Conservation (phyloP, 2,113 vertebrate genomes). For the Platycercus adscitus region DNA sequence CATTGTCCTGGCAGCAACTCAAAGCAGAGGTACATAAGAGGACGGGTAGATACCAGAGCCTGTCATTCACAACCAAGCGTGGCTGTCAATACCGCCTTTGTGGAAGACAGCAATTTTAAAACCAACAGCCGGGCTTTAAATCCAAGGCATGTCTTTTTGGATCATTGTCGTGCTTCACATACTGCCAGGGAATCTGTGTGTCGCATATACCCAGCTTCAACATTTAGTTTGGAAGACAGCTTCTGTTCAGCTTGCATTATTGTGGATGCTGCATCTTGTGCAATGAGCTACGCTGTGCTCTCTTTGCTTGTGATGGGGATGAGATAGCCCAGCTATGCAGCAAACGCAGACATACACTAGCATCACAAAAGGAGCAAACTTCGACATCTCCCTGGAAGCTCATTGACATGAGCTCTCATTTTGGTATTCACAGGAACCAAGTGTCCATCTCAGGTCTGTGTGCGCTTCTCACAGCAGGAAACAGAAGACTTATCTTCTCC, state of each 20-base stretch:
- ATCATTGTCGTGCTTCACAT: not conserved
- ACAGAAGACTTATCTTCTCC: not conserved
- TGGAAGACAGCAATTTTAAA: not conserved
- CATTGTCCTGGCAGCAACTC: not conserved
- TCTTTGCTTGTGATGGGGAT: rapidly evolving
- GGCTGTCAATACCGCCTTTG: not conserved
- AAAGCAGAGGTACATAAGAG: not conserved
- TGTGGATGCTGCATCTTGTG: rapidly evolving
- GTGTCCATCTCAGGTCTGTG: not conserved
- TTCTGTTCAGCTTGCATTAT: not conserved
- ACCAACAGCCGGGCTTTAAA: not conserved
- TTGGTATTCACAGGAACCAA: not conserved
- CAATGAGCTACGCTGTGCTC: rapidly evolving
- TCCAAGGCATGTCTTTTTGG: not conserved
- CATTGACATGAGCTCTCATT: rapidly evolving
- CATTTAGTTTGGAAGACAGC: not conserved
- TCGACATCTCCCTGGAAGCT: not conserved
- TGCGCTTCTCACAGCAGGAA: not conserved
- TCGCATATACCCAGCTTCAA: not conserved
- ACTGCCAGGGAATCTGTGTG: too few relatives aligned
- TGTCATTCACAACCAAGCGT: not conserved
- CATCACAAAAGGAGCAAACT: not conserved
- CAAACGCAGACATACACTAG: not conserved
- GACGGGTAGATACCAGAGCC: rapidly evolving
- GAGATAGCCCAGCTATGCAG: not conserved